These are phyloP conservation scores for Penaeus japonicus DNA, from an alignment of 1,140 invertebrate species.

Conservation along the genomic window DNA sequence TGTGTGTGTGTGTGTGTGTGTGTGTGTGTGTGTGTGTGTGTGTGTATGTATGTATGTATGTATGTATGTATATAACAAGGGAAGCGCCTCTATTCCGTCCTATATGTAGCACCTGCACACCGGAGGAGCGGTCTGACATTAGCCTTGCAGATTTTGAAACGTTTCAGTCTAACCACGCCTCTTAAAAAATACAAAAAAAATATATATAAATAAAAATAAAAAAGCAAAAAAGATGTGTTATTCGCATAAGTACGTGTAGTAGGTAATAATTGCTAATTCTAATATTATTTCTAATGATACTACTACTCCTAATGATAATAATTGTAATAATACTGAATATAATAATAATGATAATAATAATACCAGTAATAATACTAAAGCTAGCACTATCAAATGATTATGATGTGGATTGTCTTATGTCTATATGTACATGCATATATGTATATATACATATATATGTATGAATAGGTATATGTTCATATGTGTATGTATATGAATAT, in stretches of 20 bases:
- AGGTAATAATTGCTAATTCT: too few relatives aligned
- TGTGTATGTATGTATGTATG: neutral
- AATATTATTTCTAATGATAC: too few relatives aligned
- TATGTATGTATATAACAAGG: neutral
- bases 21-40: too few relatives aligned
- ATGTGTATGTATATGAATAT: neutral
- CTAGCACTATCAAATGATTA: neutral
- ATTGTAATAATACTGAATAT: neutral
- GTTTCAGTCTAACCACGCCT: conserved; percentile 13
- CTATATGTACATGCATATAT: neutral
- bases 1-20: too few relatives aligned
- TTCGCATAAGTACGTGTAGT: too few relatives aligned
- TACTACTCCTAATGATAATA: too few relatives aligned
- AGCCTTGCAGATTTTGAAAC: neutral
- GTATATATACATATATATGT: neutral
- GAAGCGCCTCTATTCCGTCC: neutral
- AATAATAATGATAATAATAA: neutral
- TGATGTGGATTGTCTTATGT: neutral
- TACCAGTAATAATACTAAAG: neutral
- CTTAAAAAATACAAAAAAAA: neutral
- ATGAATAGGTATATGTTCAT: neutral
- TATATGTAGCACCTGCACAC: neutral
- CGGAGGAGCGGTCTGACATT: neutral
- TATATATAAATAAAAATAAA: neutral
- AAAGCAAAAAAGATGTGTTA: neutral